These are phyloP conservation scores for Pygoscelis adeliae DNA, from an alignment of 2,113 vertebrate species.

Conservation along the genomic window DNA sequence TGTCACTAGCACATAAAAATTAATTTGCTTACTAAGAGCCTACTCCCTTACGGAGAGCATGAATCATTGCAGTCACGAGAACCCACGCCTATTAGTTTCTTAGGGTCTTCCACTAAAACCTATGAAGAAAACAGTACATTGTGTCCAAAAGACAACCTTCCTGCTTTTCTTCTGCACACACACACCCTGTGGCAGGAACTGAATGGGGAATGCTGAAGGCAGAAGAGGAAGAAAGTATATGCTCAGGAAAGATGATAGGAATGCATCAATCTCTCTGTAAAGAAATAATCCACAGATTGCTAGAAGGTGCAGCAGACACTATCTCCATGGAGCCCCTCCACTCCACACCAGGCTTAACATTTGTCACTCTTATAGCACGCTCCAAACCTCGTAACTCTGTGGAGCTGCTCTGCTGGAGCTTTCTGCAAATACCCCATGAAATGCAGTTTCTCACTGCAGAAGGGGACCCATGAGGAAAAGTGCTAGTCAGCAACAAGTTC, in stretches of 20 bases:
- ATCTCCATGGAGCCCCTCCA: background rate
- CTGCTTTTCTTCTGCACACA: background rate
- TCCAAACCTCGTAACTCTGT: background rate
- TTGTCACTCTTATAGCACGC: background rate
- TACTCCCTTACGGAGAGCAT: background rate
- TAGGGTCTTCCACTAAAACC: background rate
- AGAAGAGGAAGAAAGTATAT: background rate
- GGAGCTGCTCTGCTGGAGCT: background rate
- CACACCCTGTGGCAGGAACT: background rate
- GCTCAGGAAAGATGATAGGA: background rate
- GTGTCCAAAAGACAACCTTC: background rate
- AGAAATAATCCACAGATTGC: background rate
- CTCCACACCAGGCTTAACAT: background rate
- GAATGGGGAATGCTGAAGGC: background rate
- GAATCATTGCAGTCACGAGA: background rate
- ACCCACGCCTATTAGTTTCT: background rate
- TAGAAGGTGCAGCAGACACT: background rate
- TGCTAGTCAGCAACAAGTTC: conserved; percentile 35
- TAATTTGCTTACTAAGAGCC: background rate
- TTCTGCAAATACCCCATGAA: conserved; percentile 38
- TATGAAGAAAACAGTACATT: background rate
- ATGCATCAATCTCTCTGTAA: background rate
- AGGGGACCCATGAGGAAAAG: conserved; percentile 17
- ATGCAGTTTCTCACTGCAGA: conserved; percentile 23
- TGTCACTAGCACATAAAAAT: background rate